A percentile compares a stretch with the other conserved stretches of the same genome.
These are phyloP conservation scores for Cerastis rubricosa DNA, from an alignment of 2,888 invertebrate species.

Conservation along the genomic window DNA sequence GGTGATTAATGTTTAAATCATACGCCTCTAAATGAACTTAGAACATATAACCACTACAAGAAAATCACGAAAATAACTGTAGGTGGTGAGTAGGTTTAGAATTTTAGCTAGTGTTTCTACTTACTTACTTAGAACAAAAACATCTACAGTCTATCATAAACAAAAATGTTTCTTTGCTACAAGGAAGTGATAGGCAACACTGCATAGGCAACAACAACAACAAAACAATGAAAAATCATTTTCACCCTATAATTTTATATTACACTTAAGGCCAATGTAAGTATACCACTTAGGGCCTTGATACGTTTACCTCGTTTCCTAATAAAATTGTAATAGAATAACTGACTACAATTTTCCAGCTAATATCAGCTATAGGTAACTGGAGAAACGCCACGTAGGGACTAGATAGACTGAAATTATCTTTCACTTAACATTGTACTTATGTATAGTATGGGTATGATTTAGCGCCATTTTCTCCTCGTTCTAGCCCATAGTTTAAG, in stretches of 20 bases:
- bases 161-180: background rate
- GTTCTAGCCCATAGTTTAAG: slow-evolving; percentile 76
- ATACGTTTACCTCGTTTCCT: slow-evolving; percentile 47
- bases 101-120: background rate
- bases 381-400: slow-evolving; percentile 47
- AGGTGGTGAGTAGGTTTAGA: background rate
- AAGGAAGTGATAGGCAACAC: background rate
- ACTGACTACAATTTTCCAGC: slow-evolving; percentile 51
- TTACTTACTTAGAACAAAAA: background rate
- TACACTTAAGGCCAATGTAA: slow-evolving; percentile 35
- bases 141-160: background rate
- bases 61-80: background rate
- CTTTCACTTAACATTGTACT: slow-evolving; percentile 63
- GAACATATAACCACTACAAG: background rate
- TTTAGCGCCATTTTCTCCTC: slow-evolving; percentile 69
- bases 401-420: slow-evolving; percentile 63
- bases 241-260: slow-evolving; percentile 41
- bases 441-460: slow-evolving; percentile 51
- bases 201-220: background rate
- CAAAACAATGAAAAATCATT: background rate
- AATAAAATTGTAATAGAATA: slow-evolving; percentile 60
- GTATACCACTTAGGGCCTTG: slow-evolving; percentile 38
- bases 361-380: slow-evolving; percentile 56
- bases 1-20: slow-evolving; percentile 75
- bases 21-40: slow-evolving; percentile 47